Conservation (phyloP, 35 echinoderm and acorn worm genomes). For the Ophiothrix spiculata region DNA sequence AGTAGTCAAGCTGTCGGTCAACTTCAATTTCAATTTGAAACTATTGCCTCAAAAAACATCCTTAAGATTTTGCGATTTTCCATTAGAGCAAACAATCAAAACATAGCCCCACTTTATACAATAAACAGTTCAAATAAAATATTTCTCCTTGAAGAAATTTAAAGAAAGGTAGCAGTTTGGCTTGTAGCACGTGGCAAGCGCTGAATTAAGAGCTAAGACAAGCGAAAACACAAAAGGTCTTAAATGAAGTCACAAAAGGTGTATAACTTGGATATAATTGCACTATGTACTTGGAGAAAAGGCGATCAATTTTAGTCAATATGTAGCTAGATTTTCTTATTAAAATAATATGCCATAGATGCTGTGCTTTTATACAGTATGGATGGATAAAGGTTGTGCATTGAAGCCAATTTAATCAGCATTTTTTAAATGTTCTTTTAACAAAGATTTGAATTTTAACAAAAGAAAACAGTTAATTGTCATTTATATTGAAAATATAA, state of each 20-base stretch:
- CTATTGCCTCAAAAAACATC: neutral
- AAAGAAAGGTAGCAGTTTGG: neutral
- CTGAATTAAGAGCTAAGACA: neutral
- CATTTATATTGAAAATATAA: too few relatives aligned
- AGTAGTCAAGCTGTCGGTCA: neutral
- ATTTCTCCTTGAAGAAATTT: neutral
- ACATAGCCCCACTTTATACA: neutral
- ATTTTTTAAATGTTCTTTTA: too few relatives aligned
- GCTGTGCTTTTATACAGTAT: too few relatives aligned
- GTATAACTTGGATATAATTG: neutral
- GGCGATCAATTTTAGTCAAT: too few relatives aligned
- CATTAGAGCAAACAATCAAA: neutral
- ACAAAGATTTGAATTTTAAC: too few relatives aligned
- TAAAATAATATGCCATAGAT: too few relatives aligned
- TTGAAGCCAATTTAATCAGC: too few relatives aligned
- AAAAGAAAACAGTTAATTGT: too few relatives aligned
- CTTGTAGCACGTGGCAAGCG: neutral
- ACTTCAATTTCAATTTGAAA: neutral
- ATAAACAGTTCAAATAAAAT: neutral
- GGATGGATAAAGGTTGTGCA: too few relatives aligned
- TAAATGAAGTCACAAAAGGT: neutral
- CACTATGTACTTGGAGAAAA: too few relatives aligned
- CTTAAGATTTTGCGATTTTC: neutral
- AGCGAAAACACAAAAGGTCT: neutral
- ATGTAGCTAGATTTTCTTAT: too few relatives aligned